phyloP scores from a whole-genome alignment of 2,113 vertebrate species.

The Semicossyphus pulcher region DNA sequence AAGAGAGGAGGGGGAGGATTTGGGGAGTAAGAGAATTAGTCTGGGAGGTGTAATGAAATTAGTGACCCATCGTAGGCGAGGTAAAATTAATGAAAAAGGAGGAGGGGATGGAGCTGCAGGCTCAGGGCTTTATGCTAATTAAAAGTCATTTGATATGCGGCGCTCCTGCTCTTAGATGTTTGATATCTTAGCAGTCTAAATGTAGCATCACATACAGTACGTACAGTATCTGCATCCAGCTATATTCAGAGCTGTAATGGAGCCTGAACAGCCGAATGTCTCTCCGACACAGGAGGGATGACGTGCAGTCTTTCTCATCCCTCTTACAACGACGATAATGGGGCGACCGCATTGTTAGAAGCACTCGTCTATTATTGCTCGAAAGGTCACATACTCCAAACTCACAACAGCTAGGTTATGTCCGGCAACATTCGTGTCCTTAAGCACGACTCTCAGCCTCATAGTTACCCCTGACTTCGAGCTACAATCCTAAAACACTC shows the following conservation, averaged over 20 bases:
- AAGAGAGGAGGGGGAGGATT: conserved; percentile 50
- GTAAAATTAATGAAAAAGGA: conserved; percentile 67
- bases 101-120: conserved; percentile 50
- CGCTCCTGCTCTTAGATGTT: conserved; percentile 61
- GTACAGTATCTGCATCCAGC: conserved; percentile 56
- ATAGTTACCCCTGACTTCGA: conserved; percentile 18
- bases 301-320: conserved; percentile 20
- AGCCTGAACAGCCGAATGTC: conserved; percentile 42
- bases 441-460: conserved; percentile 37
- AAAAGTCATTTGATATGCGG: conserved; percentile 60
- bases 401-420: conserved; percentile 42
- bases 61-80: conserved; percentile 70
- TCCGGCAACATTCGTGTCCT: conserved; percentile 27
- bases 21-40: conserved; percentile 60
- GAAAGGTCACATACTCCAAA: conserved; percentile 57
- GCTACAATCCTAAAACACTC: conserved; percentile 1
- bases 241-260: conserved; percentile 44
- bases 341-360: conserved; percentile 46
- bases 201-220: conserved; percentile 42
- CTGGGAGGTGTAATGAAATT: conserved; percentile 77
- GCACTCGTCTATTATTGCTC: conserved; percentile 44
- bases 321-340: conserved; percentile 34
- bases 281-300: conserved; percentile 53
- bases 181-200: conserved; percentile 52
- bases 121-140: conserved; percentile 69